These are phyloP conservation scores for Amblyteles armatorius DNA, from an alignment of 2,888 invertebrate species.

Conservation along the genomic window DNA sequence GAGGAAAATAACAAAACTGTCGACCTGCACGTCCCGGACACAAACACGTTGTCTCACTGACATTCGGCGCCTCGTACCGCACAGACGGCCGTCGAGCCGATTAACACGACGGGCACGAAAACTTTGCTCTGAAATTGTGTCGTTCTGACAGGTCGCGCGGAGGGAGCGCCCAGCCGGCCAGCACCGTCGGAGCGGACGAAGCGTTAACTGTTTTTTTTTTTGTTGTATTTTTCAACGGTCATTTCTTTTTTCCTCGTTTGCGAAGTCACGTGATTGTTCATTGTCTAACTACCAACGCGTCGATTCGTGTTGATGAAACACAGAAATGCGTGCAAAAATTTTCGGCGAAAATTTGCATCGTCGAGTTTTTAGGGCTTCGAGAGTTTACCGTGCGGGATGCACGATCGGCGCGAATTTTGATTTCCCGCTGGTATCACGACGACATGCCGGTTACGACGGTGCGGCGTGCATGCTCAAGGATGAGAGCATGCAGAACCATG, in stretches of 20 bases:
- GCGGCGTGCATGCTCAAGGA: not conserved
- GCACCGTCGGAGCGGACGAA: constrained; percentile 8
- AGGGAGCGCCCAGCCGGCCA: not conserved
- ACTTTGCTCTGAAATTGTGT: constrained; percentile 5
- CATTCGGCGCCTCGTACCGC: constrained; percentile 12
- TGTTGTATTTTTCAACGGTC: not conserved
- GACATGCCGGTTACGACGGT: not conserved
- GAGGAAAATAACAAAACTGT: constrained; percentile 33
- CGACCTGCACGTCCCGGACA: constrained; percentile 46
- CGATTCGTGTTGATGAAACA: not conserved
- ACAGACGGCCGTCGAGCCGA: constrained; percentile 5
- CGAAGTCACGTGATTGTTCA: constrained; percentile 16
- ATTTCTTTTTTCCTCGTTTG: not conserved
- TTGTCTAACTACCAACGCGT: not conserved
- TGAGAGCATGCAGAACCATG: not conserved
- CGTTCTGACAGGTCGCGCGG: constrained; percentile 27
- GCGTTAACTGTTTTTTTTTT: constrained; percentile 13
- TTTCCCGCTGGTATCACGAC: constrained; percentile 31
- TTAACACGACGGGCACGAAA: constrained; percentile 17
- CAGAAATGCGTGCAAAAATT: not conserved
- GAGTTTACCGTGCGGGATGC: not conserved
- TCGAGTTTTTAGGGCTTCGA: not conserved
- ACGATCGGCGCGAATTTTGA: constrained; percentile 40
- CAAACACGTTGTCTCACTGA: constrained; percentile 37
- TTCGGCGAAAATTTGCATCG: not conserved